phyloP scores from a whole-genome alignment of 2,888 invertebrate genomes.

The Protophormia terraenovae region DNA sequence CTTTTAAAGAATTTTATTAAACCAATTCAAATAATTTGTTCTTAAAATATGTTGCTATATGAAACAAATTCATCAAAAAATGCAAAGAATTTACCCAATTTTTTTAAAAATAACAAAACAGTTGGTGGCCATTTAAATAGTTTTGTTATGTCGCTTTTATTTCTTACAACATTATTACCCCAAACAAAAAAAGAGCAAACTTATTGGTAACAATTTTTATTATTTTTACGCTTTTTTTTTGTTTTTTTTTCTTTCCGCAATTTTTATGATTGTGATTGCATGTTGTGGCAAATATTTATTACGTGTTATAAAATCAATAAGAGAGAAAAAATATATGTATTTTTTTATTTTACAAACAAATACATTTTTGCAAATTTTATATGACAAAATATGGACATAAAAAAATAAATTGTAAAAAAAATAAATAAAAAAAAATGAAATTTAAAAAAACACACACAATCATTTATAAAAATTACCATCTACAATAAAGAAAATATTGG shows the following conservation, averaged over 20 bases:
- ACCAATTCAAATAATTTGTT: too few species aligned
- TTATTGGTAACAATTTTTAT: constrained; percentile 21
- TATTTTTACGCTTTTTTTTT: not conserved
- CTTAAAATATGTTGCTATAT: too few species aligned
- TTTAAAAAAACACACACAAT: constrained; percentile 25
- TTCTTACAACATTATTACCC: constrained; percentile 20
- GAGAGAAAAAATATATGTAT: constrained; percentile 25
- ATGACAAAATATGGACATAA: constrained; percentile 18
- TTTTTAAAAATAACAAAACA: not conserved
- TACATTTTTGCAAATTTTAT: constrained; percentile 28
- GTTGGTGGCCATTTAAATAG: not conserved
- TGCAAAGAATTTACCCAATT: not conserved
- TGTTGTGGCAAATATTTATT: constrained; percentile 64
- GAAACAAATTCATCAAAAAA: too few species aligned
- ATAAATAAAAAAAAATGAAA: constrained; percentile 9
- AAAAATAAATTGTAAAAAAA: constrained; percentile 11
- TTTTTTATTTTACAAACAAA: constrained; percentile 8
- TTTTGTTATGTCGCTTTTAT: not conserved
- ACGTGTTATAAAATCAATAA: constrained; percentile 67
- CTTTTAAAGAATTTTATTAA: too few species aligned
- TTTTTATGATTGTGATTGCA: constrained; percentile 52
- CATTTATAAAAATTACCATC: constrained; percentile 46
- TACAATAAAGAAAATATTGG: constrained; percentile 6
- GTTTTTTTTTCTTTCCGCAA: not conserved
- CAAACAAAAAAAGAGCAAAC: not conserved